These are phyloP conservation scores for Pampus argenteus DNA, from an alignment of 2,797 vertebrate species.

Conservation along the genomic window DNA sequence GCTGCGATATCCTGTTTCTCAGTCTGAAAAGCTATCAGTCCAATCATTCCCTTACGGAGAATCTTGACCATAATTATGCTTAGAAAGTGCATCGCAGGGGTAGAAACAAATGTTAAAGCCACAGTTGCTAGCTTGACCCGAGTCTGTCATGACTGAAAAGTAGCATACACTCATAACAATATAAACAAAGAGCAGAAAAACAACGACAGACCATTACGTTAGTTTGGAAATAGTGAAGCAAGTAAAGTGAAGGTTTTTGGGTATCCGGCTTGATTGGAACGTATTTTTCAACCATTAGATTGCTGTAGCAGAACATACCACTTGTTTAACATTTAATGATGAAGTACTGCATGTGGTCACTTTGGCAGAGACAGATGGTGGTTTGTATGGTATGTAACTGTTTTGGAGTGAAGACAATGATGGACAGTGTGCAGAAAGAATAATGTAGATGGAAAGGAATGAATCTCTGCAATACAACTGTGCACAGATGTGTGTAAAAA, in stretches of 20 bases:
- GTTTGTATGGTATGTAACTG: slow-evolving; percentile 51
- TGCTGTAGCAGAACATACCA: slow-evolving; percentile 42
- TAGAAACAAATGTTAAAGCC: slow-evolving; percentile 5
- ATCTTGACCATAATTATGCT: slow-evolving; percentile 14
- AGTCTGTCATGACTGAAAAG: slow-evolving; percentile 19
- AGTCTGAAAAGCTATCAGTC: slow-evolving; percentile 1
- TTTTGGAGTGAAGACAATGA: slow-evolving; percentile 38
- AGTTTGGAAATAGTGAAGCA: slow-evolving; percentile 20
- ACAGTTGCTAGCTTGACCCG: slow-evolving; percentile 6
- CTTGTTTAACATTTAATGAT: slow-evolving; percentile 43
- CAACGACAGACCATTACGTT: slow-evolving; percentile 12
- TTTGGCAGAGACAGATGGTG: slow-evolving; percentile 45
- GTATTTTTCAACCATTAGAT: slow-evolving; percentile 26
- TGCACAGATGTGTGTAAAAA: neutral
- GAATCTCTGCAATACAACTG: slow-evolving; percentile 22
- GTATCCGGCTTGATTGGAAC: slow-evolving; percentile 42
- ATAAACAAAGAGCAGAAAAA: slow-evolving; percentile 13
- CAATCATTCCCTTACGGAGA: slow-evolving; percentile 1
- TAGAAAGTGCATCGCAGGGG: slow-evolving; percentile 3
- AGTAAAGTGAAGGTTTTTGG: slow-evolving; percentile 13
- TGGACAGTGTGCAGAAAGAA: slow-evolving; percentile 34
- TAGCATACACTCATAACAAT: neutral
- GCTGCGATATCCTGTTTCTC: slow-evolving; percentile 26
- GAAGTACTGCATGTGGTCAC: slow-evolving; percentile 47
- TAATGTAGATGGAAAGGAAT: slow-evolving; percentile 25